phyloP scores from a whole-genome alignment of 2,113 vertebrate genomes.

The Ageneiosus marmoratus region DNA sequence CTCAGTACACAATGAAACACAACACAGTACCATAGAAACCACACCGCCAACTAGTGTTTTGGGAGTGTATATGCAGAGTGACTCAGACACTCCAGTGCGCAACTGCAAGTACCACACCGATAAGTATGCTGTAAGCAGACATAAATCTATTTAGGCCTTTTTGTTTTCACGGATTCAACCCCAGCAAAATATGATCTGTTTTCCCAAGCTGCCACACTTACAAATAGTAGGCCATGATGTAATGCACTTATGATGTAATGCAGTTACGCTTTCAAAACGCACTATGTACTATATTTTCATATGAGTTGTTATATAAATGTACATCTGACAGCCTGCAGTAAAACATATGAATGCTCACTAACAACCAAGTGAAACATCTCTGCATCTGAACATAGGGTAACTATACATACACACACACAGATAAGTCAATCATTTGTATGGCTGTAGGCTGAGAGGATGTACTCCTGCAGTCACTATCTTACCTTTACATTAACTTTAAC shows the following conservation, averaged over 20 bases:
- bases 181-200: background rate
- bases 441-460: background rate
- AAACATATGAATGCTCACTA: background rate
- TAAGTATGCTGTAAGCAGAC: background rate
- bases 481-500: background rate
- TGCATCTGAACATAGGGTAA: background rate
- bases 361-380: background rate
- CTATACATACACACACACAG: background rate
- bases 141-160: background rate
- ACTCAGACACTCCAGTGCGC: too few species aligned
- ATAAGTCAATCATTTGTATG: conserved; percentile 5
- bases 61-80: too few species aligned
- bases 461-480: background rate
- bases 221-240: background rate
- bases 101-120: too few species aligned
- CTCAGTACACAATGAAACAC: too few species aligned
- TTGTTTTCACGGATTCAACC: background rate
- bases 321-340: background rate
- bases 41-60: too few species aligned
- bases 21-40: too few species aligned
- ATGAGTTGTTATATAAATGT: background rate
- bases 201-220: background rate
- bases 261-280: background rate
- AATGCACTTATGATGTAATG: background rate
- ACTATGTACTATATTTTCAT: background rate